Percentiles rank a stretch among this genome's conserved stretches.
These are phyloP conservation scores for Anser cygnoides DNA, from an alignment of 2,113 vertebrate species.

Conservation along the genomic window DNA sequence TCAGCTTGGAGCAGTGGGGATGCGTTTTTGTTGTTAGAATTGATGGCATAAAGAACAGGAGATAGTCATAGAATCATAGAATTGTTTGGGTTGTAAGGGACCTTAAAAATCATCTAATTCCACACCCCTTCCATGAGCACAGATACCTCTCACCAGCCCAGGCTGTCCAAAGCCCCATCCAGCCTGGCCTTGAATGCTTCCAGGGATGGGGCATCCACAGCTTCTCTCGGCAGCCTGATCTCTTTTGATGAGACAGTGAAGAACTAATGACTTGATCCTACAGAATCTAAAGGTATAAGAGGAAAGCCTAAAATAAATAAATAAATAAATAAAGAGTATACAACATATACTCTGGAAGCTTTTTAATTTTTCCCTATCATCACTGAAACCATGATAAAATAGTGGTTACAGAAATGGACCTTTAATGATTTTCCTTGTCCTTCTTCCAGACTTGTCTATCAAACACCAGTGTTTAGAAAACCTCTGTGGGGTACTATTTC, in stretches of 20 bases:
- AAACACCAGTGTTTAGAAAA: not conserved
- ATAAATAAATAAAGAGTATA: not conserved
- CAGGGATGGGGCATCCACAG: too few relatives aligned
- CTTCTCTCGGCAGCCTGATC: not conserved
- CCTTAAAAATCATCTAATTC: too few relatives aligned
- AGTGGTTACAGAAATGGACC: not conserved
- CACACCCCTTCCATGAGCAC: too few relatives aligned
- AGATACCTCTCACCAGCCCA: too few relatives aligned
- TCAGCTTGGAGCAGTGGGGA: not conserved
- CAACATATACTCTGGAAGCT: not conserved
- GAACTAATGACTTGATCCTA: not conserved
- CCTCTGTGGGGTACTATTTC: not conserved
- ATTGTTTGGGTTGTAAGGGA: too few relatives aligned
- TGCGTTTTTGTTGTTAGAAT: not conserved
- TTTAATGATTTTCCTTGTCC: not conserved
- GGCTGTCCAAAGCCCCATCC: too few relatives aligned
- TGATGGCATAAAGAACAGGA: not conserved
- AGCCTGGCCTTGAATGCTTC: too few relatives aligned
- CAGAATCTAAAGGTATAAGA: not conserved
- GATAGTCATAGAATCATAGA: too few relatives aligned
- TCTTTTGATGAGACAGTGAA: not conserved
- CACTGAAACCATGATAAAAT: not conserved
- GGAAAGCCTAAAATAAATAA: accelerated
- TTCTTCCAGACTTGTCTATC: not conserved
- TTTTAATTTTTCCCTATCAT: not conserved